Base-by-base conservation (phyloP, 2,113 vertebrate genomes). In the Rhipidura dahli region DNA sequence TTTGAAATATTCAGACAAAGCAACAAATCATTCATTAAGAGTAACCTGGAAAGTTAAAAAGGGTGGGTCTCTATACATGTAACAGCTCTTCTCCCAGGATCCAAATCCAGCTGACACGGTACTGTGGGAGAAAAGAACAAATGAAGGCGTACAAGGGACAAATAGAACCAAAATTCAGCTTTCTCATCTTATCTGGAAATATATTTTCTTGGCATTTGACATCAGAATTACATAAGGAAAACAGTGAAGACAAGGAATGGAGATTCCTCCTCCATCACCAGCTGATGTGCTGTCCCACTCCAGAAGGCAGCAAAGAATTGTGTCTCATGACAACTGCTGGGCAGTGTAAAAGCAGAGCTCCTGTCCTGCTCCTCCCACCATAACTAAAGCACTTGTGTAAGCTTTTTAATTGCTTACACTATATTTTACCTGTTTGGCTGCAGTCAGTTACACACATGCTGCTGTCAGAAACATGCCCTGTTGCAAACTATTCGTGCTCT, bases 1-100 rank as follows among this genome's bases (percentile, higher is more conserved):
- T 50, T 44, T 94, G 63, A 95, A 96, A 93, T 95, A 96, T 93
- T 96, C 81, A 95, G 21, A 39, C 50, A 76, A 86, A 90, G 59
- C 70, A 87, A 89, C 81, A 76, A 93, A 94, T 94, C 65, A 60
- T 91, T 93, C 45, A 85, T 91, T 69, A 79, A 75, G 49, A 37
- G 24, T 64, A 91, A 92, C 45, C 40, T 83, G 54, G 39, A 76
- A 93, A 85, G 49, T 45, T 30, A 69, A 83, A 63, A 65, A 71
- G 17, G 64, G n/a, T 10, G 10, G 8, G 17, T 56, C 11, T 81
- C 56, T 77, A 5, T 66, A 27, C 31, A 30, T 21, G 23, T 64
- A 87, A 37, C 26, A 76, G 18, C 72, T 80, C 40, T 9, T 91
- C 49, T 92, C 53, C n/a, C 26, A 12, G 23, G 50, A 66, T 42